Evolutionary conservation across 2,888 invertebrate genomes (phyloP), one percentile per base, ranked within the genome.

Genomic region (Tenodera sinensis): DNA sequence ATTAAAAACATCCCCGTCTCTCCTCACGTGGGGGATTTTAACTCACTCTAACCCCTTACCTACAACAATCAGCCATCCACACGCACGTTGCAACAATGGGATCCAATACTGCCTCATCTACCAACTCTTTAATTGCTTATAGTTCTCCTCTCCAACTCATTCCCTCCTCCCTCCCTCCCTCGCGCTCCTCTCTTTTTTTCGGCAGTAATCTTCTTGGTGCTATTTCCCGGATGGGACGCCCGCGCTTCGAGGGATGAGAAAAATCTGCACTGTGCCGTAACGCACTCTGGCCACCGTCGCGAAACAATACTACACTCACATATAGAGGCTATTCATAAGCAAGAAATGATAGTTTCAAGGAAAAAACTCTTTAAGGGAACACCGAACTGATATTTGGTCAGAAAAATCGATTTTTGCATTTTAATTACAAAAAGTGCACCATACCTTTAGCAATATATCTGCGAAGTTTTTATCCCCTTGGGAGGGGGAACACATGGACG

Each of bases 1-100:
- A 87, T 87, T 87, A 87, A 87, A 87, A 87, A 87, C 83, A 71
- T 87, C 71, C 86, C 87, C 81, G 81, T 83, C 81, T n/a, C 87
- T 4, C 30, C 30, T 87, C 87, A 87, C 83, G 8, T 83, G 87
- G 87, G 54, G 87, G 87, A 87, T 87, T 87, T 82, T 87, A 34
- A 47, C 87, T 47, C 85, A 9, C 30, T 34, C 1, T 30, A 84
- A 85, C 87, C 83, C 83, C 81, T 87, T 34, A 28, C n/a, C 34
- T 83, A 87, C 42, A 82, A 87, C 85, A 86, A 86, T 86, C 54
- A n/a, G 27, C n/a, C 28, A 54, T 28, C n/a, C 54, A 54, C 85
- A 85, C 85, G 20, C 27, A 20, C 27, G 54, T 28, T 28, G 28
- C 81, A 25, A 86, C 86, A 86, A 86, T 86, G 81, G 86, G 81